Evolutionary conservation across 2,797 vertebrate species (phyloP).

Genomic region (Selene dorsalis): DNA sequence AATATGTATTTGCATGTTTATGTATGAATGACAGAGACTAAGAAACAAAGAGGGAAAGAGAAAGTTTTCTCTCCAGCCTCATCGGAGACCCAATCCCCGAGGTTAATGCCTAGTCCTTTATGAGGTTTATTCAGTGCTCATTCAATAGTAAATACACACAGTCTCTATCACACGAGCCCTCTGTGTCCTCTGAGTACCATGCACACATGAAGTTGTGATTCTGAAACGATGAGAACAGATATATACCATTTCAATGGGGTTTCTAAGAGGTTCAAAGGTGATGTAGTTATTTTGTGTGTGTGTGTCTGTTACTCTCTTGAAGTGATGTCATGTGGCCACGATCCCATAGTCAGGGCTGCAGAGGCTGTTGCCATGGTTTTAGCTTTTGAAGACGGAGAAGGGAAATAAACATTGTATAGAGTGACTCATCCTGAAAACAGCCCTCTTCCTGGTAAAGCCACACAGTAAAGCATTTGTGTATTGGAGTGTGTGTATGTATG

Average conservation of each 20-base stretch:
- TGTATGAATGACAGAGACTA: no score
- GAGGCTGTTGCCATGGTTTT: slow-evolving; percentile 78
- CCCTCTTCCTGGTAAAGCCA: slow-evolving; percentile 46
- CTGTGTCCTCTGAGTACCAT: slow-evolving; percentile 11
- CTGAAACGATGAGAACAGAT: slow-evolving; percentile 18
- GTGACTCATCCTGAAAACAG: slow-evolving; percentile 71
- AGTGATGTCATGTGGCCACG: slow-evolving; percentile 60
- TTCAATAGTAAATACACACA: slow-evolving; percentile 33
- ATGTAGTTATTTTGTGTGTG: slow-evolving; percentile 17
- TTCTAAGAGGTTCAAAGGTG: slow-evolving; percentile 31
- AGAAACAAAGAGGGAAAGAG: no score
- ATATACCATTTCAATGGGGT: neutral
- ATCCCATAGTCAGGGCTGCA: slow-evolving; percentile 67
- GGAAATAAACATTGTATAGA: slow-evolving; percentile 66
- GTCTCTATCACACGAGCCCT: neutral
- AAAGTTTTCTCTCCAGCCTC: no score
- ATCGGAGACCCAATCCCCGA: no score
- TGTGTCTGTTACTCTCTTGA: slow-evolving; percentile 32
- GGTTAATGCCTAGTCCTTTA: neutral
- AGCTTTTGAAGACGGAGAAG: slow-evolving; percentile 62
- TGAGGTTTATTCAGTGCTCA: slow-evolving; percentile 27
- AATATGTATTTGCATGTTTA: no score
- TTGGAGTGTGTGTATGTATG: slow-evolving; percentile 6
- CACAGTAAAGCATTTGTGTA: slow-evolving; percentile 30
- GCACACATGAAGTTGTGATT: slow-evolving; percentile 4